Evolutionary conservation across 2,888 invertebrate genomes (phyloP), one percentile per base, ranked within the genome.

Genomic region (Phragmatobia fuliginosa): DNA sequence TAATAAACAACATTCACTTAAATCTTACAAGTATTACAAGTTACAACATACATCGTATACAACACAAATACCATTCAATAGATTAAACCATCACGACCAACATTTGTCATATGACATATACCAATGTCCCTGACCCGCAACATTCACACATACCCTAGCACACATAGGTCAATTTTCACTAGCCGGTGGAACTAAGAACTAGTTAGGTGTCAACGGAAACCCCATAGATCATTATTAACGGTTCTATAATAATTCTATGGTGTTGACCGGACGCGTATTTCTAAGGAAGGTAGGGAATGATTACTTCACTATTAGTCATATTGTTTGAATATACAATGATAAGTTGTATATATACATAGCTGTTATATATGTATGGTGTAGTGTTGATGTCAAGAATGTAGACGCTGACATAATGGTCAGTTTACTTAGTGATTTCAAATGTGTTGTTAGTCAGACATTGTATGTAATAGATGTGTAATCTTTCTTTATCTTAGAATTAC

Each of bases 221-320:
- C 28, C 75, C 70, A 80, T 81, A 77, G 82, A 81, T 72, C 73
- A 82, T 82, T 81, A 80, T 81, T 82, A 82, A 82, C 82, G 82
- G 82, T 79, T 71, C 77, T 74, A 74, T 72, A 56, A 63, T 74
- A 75, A 75, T 67, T 72, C 72, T 76, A 80, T 76, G 76, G 81
- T 70, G 71, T 60, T 65, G 58, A 56, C 79, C 82, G 82, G 82
- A 82, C 73, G 64, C 62, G 18, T 62, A 61, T 73, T 76, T 52
- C 73, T 78, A 81, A 74, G 73, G 80, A 36, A 33, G 61, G 33
- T 31, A 25, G 36, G 33, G 31, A 75, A 32, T 65, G 65, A 68
- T 71, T 68, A 68, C 68, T 58, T 72, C 60, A 72, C 68, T 66
- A 70, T 72, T 68, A 72, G 56, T 33, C 67, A 72, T 63, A 69